Evolutionary conservation across 2,888 invertebrate species (phyloP).

Genomic region (Hirtodrosophila trivittata): DNA sequence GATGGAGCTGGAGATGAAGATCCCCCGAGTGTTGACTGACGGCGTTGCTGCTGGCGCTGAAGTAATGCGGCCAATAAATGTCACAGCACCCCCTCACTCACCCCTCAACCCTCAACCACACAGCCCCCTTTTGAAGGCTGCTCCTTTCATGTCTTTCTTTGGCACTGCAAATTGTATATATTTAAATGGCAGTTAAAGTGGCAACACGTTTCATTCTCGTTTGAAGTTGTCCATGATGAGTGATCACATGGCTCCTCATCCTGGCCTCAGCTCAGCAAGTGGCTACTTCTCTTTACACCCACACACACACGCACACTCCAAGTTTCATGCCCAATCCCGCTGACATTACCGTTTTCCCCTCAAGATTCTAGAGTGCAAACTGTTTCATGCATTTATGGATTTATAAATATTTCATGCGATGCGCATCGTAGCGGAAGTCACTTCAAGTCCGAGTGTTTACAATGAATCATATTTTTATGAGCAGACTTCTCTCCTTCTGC

Average conservation of each 20-base stretch:
- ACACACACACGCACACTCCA: too few species aligned
- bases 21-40: slow-evolving; percentile 71
- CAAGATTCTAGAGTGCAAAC: slow-evolving; percentile 1
- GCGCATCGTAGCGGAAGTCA: slow-evolving; percentile 61
- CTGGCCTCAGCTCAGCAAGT: not conserved
- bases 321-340: slow-evolving; percentile 1
- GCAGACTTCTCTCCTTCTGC: slow-evolving; percentile 16
- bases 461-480: slow-evolving; percentile 71
- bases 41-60: slow-evolving; percentile 65
- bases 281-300: too few species aligned
- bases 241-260: slow-evolving; percentile 49
- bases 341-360: not conserved
- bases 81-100: slow-evolving; percentile 33
- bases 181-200: slow-evolving; percentile 81
- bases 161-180: slow-evolving; percentile 66
- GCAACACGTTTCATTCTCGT: slow-evolving; percentile 76
- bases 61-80: slow-evolving; percentile 79
- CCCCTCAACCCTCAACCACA: not conserved
- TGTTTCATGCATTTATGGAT: slow-evolving; percentile 45
- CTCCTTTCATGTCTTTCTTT: slow-evolving; percentile 68
- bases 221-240: slow-evolving; percentile 67
- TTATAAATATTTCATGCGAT: slow-evolving; percentile 76
- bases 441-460: slow-evolving; percentile 53
- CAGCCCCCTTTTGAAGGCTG: slow-evolving; percentile 1
- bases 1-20: too few species aligned